phyloP scores from a whole-genome alignment of 2,888 invertebrate species.

The Mythimna pallens region DNA sequence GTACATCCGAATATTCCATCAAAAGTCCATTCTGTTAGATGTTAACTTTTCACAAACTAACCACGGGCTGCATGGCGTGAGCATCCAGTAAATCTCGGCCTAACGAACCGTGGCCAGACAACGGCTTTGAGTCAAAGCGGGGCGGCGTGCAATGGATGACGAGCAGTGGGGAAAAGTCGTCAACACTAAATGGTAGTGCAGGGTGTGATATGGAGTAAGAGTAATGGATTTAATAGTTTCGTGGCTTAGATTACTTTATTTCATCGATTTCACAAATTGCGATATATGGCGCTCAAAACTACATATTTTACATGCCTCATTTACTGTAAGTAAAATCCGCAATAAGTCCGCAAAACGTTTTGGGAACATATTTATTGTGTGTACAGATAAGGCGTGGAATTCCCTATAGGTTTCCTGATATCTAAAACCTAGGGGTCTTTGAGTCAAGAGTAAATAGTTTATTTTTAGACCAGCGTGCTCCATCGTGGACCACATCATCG shows the following conservation, averaged over 20 bases:
- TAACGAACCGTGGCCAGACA: conserved; percentile 71
- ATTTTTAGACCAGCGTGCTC: too few relatives aligned
- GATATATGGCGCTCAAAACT: too few relatives aligned
- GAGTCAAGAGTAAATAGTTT: too few relatives aligned
- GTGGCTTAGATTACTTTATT: neutral
- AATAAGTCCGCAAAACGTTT: too few relatives aligned
- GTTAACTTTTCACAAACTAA: conserved; percentile 60
- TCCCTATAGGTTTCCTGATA: too few relatives aligned
- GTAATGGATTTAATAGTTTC: neutral
- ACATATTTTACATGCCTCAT: too few relatives aligned
- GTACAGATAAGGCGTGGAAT: too few relatives aligned
- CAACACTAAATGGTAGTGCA: conserved; percentile 33
- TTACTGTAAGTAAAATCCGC: too few relatives aligned
- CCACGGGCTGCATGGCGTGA: conserved; percentile 41
- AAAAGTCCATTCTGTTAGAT: conserved; percentile 50
- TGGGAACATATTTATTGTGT: too few relatives aligned
- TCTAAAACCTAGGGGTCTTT: too few relatives aligned
- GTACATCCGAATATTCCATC: conserved; percentile 43
- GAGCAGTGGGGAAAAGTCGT: conserved; percentile 27
- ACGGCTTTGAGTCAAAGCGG: conserved; percentile 59
- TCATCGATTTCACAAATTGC: neutral
- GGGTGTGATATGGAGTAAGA: neutral
- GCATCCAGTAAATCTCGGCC: conserved; percentile 65
- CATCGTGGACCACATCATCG: too few relatives aligned
- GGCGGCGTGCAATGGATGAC: conserved; percentile 44